Evolutionary conservation across 2,797 vertebrate genomes (phyloP), one percentile per base, ranked within the genome.

Genomic region (Catostomus latipinnis): DNA sequence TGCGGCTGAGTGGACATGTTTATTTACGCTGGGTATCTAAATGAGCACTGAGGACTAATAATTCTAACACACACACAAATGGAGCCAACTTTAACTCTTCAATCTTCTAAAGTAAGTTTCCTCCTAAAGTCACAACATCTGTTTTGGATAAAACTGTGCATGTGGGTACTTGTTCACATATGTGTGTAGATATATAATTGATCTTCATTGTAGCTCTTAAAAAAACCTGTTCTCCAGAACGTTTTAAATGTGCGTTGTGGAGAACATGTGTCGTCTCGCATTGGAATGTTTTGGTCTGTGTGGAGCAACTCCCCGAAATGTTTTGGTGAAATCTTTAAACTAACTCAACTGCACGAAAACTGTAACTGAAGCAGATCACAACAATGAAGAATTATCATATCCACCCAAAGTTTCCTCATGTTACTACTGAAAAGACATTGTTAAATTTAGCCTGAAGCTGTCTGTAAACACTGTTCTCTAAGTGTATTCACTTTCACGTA

Each of bases 71-170:
- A 22, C 22, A 22, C 34, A 89, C 89, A 89, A 89, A 95, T 95
- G 94, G 94, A 95, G 90, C 89, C 92, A 91, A 93, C 88, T 92
- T 92, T 94, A 91, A 90, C 89, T 85, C 89, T 93, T 86, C 92
- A 89, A 89, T 90, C 92, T 75, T 45, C 76, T 60, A 57, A 56
- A 81, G 94, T 95, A 94, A 95, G 94, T 94, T 81, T 65, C 68
- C 49, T 70, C n/a, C 49, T 53, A n/a, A 57, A 12, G 80, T 57
- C 12, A 14, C 9, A 78, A 67, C 58, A 66, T 82, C 63, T 77
- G 5, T 63, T 76, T 76, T 49, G 6, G 10, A 43, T 78, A 43
- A 63, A 81, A 73, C 46, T 18, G n/a, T 43, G 11, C 22, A 45
- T 63, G 14, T 8, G 45, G n/a, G 5, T 18, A 10, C 14, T 82